Evolutionary conservation across 2,797 vertebrate genomes (phyloP).

Genomic region (Smutsia gigantea): DNA sequence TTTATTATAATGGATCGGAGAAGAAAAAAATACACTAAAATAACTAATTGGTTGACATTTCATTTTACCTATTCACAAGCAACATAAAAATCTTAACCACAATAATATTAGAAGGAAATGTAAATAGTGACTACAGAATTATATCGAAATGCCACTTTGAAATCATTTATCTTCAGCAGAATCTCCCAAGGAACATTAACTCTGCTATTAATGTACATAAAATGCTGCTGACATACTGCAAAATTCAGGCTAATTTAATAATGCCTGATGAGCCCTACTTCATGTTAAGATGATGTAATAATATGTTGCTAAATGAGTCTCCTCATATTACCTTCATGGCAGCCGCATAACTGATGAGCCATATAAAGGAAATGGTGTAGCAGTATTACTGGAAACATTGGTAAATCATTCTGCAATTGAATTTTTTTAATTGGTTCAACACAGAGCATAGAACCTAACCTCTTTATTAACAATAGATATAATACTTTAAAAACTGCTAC

Average conservation of each 20-base stretch:
- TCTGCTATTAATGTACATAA: slow-evolving; percentile 80
- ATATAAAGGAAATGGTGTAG: slow-evolving; percentile 79
- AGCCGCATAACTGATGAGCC: slow-evolving; percentile 83
- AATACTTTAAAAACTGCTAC: slow-evolving; percentile 48
- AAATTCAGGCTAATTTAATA: slow-evolving; percentile 87
- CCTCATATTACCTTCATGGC: slow-evolving; percentile 83
- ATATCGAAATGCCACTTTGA: slow-evolving; percentile 63
- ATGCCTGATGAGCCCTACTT: slow-evolving; percentile 85
- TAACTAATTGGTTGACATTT: slow-evolving; percentile 37
- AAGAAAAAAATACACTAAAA: background rate
- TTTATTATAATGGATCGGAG: background rate
- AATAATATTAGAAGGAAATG: slow-evolving; percentile 25
- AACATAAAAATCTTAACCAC: slow-evolving; percentile 33
- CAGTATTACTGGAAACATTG: slow-evolving; percentile 80
- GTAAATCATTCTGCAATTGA: slow-evolving; percentile 72
- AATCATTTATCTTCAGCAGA: slow-evolving; percentile 72
- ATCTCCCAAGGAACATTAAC: slow-evolving; percentile 79
- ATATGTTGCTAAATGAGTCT: slow-evolving; percentile 85
- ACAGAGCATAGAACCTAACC: slow-evolving; percentile 47
- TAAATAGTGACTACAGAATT: slow-evolving; percentile 52
- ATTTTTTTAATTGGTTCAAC: slow-evolving; percentile 75
- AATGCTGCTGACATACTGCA: slow-evolving; percentile 82
- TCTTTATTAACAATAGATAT: slow-evolving; percentile 68
- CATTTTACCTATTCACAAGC: slow-evolving; percentile 51
- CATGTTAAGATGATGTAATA: slow-evolving; percentile 88